Base-by-base conservation (phyloP, 2,888 invertebrate genomes). In the Stomorhina lunata region DNA sequence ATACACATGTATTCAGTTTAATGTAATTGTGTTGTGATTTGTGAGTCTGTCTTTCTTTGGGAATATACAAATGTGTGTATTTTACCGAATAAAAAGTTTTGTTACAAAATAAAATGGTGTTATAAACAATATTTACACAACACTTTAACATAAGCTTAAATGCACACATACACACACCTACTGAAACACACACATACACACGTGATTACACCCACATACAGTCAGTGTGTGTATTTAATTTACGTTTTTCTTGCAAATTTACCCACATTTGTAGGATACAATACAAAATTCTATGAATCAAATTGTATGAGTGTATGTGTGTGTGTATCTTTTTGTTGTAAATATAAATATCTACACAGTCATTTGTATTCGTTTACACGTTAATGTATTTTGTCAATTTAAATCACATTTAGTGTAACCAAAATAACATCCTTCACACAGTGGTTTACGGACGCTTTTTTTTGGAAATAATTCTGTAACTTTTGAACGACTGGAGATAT, bases 101-200 rank as follows among this genome's bases (percentile, higher is more conserved):
- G 79, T 76, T 72, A 55, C 79, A 76, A 80, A 73, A 72, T 79
- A 73, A 80, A 86, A 88, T 87, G 86, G 88, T 87, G 86, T 75
- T 86, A 85, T 81, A 61, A 83, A 84, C 86, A 88, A 88, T 88
- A 87, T 88, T 88, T 86, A 86, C 86, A 85, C 88, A 87, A 83
- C 80, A 83, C 80, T 83, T 65, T 72, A 80, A 57, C 63, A 77
- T 73, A 57, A 57, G 69, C 80, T 76, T 79, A 65, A 63, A 69
- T 15, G 32, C 29, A 45, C 37, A 61, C 20, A 68, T 4, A 75
- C 32, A 61, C 43, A n/a, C 15, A 20, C 20, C 5, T 10, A 9
- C 20, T 17, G 1, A 40, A 22, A 34, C n/a, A 50, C 12, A 55
- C 27, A 17, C 10, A 29, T 65, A 15, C 29, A 15, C 48, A 22